A percentile compares a stretch with the other conserved stretches of the same genome.
phyloP scores from a whole-genome alignment of 2,888 invertebrate species.

The Biston stratarius region DNA sequence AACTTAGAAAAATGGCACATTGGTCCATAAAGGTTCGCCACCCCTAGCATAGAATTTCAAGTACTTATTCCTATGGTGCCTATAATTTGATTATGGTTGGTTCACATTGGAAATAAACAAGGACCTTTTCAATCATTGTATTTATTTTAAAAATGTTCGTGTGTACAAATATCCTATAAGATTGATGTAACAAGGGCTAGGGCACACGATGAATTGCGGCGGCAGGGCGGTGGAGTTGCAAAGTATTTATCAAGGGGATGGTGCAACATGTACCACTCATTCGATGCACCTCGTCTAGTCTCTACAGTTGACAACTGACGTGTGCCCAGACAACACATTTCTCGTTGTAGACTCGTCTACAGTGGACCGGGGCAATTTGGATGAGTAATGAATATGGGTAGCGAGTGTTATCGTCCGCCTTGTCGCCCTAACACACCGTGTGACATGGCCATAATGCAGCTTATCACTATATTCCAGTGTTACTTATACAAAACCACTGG shows the following conservation, averaged over 20 bases:
- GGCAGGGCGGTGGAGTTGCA: no score
- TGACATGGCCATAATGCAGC: slow-evolving; percentile 54
- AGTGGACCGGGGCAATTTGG: no score
- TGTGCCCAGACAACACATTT: no score
- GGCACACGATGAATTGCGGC: not conserved
- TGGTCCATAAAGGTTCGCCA: no score
- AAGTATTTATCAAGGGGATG: no score
- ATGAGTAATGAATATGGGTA: no score
- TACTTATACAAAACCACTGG: slow-evolving; percentile 53
- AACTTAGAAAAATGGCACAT: no score
- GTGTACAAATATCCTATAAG: slow-evolving; percentile 80
- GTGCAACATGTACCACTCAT: not conserved
- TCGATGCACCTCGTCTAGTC: no score
- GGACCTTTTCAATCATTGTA: slow-evolving; percentile 54
- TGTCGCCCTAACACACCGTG: not conserved
- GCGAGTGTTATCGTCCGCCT: not conserved
- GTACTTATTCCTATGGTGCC: no score
- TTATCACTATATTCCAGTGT: slow-evolving; percentile 50
- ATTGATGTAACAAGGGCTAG: slow-evolving; percentile 57
- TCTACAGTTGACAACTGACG: no score
- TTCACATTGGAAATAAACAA: not conserved
- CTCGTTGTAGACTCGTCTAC: no score
- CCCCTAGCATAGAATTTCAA: no score
- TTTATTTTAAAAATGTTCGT: slow-evolving; percentile 76
- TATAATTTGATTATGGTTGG: not conserved